Evolutionary conservation across 64 coral and sea anemone genomes (phyloP).

Genomic region (Platygyra sinensis): DNA sequence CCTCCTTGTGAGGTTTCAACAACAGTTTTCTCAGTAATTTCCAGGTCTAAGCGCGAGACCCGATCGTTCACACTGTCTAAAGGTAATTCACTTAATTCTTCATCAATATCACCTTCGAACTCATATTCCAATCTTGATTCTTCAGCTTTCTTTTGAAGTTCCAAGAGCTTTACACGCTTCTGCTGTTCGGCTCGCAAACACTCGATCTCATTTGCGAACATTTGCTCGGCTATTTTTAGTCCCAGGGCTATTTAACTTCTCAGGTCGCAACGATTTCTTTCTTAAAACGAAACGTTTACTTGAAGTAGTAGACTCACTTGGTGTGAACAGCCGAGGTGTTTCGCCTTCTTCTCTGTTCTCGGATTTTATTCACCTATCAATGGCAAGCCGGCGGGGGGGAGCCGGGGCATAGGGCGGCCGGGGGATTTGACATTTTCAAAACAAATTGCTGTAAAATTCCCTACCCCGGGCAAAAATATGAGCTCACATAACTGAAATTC

Average conservation of each 20-base stretch:
- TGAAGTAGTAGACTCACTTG: too few species aligned
- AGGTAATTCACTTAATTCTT: neutral
- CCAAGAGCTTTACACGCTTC: neutral
- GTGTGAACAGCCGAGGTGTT: too few species aligned
- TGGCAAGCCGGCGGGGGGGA: too few species aligned
- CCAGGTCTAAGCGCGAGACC: neutral
- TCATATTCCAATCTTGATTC: neutral
- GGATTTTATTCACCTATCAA: too few species aligned
- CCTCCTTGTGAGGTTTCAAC: neutral
- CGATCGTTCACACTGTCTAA: neutral
- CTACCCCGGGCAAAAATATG: too few species aligned
- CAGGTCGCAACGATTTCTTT: neutral
- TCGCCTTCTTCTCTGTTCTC: too few species aligned
- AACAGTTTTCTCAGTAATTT: neutral
- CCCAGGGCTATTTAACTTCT: neutral
- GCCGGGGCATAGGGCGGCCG: too few species aligned
- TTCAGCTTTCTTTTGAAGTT: constrained; percentile 10
- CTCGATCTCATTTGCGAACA: neutral
- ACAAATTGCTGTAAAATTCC: too few species aligned
- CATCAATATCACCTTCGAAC: neutral
- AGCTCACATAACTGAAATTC: too few species aligned
- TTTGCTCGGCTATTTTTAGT: neutral
- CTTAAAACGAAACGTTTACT: neutral
- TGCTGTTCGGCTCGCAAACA: neutral
- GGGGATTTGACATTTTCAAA: too few species aligned